These are phyloP conservation scores for Mergus octosetaceus DNA, from an alignment of 2,797 vertebrate species.

Conservation along the genomic window DNA sequence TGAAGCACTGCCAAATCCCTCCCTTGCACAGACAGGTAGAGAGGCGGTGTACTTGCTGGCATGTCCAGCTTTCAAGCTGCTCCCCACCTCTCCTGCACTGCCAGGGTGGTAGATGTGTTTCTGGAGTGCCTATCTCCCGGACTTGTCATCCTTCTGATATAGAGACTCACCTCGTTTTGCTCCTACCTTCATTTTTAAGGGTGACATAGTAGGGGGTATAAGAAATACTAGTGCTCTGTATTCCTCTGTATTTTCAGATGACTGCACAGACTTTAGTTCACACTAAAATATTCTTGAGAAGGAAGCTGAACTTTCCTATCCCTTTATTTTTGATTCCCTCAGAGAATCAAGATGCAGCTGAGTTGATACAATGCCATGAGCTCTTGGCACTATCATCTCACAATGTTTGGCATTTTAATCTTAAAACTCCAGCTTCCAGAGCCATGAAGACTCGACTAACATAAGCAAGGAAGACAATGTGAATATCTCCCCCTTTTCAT, in stretches of 20 bases:
- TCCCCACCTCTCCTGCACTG: background rate
- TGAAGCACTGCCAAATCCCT: background rate
- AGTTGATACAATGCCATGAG: background rate
- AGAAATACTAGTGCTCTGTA: background rate
- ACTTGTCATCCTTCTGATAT: background rate
- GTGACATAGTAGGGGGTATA: background rate
- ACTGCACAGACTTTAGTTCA: background rate
- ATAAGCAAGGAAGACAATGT: background rate
- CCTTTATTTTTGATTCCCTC: background rate
- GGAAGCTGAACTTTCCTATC: background rate
- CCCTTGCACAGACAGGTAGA: background rate
- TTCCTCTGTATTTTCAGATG: background rate
- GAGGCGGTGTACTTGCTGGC: background rate
- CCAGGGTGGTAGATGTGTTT: background rate
- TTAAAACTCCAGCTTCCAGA: background rate
- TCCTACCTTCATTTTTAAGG: background rate
- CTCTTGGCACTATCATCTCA: background rate
- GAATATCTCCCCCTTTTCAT: background rate
- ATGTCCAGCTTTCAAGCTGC: background rate
- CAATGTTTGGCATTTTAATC: background rate
- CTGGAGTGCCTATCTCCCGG: background rate
- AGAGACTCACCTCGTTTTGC: background rate
- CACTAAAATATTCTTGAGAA: background rate
- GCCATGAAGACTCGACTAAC: background rate
- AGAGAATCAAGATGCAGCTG: conserved; percentile 1